Base-by-base conservation (phyloP, 2,797 vertebrate species). In the Chloroceryle inda region DNA sequence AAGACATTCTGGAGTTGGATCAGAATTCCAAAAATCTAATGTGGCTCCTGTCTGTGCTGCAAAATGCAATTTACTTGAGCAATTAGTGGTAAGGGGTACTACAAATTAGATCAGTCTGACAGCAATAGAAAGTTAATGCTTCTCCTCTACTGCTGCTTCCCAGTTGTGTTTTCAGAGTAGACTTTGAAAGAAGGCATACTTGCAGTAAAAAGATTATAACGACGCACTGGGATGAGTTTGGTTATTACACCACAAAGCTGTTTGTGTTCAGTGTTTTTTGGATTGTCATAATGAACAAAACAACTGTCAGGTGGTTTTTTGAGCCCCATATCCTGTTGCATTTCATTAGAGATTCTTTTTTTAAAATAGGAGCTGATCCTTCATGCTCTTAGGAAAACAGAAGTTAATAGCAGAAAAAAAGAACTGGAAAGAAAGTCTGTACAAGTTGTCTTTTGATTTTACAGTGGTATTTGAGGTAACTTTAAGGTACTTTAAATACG, bases 1-100 rank as follows among this genome's bases (percentile, higher is more conserved):
- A 76, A 83, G 26, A 37, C 56, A 78, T 93, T 94, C 63, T 89
- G 47, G 61, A 78, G 31, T 64, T 85, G 29, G 22, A 84, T 79
- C 82, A 69, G 56, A 97, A 96, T 92, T 94, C 66, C 49, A 83
- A 92, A 80, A 95, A 95, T 97, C 79, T 88, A 96, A 94, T 97
- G 77, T 45, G 42, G 23, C 75, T 94, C 56, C 55, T 85, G 16
- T 90, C 86, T 97, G 47, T 82, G 37, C 23, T 86, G 49, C 40
- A 93, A 91, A 94, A 91, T 88, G 38, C 44, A 91, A 90, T 93
- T 95, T 93, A 72, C 90, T 95, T 93, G 69, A 85, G 35, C 67
- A 94, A 78, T 97, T 97, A 92, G 59, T 87, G 40, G 40, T 89
- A 95, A 94, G 58, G 38, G 58, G 59, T 85, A 45, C 42, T 76